Evolutionary conservation across 2,113 vertebrate genomes (phyloP), one percentile per base, ranked within the genome.

Genomic region (Oceanites oceanicus): DNA sequence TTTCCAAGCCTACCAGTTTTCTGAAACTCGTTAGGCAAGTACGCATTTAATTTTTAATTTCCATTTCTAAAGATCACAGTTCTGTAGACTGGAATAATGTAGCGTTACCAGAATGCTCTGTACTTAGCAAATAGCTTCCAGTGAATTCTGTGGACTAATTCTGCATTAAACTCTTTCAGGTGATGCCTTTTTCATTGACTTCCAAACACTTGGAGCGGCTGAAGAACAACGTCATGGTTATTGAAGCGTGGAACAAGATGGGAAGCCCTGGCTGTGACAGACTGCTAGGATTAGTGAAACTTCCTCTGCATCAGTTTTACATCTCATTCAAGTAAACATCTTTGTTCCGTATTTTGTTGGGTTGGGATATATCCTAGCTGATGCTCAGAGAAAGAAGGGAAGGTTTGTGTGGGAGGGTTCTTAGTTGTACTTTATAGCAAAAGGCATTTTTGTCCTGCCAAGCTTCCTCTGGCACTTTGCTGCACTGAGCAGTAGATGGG

Each of bases 291-390:
- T 97, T 99, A 11, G 99, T 98, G 88, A 99, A 99, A 89, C 98
- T 99, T 78, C 99, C 99, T 68, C 98, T 99, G 26, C 99, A 99
- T 88, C 99, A 99, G 96, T 99, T 99, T 97, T 99, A 99, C 97
- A 96, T 99, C 98, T 99, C 99, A 1, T 99, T 99, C 97, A 99
- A 98, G 99, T 99, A 98, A 98, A 77, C 23, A 67, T 44, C 58
- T 62, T 79, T 74, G 21, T 55, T 91, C 47, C 19, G 1, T 45
- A 40, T 85, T 94, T 97, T 82, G 30, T 34, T 38, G 71, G 55
- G 58, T 14, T 93, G 63, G 45, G n/a, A 58, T 45, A 11, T 66
- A 59, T 13, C 16, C 29, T 44, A 3, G 15, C 18, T 78, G 52
- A 20, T 66, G 29, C 30, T 73, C 30, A 22, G 59, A 20, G 61